A percentile compares a stretch with the other conserved stretches of the same genome.
Evolutionary conservation across 2,113 vertebrate genomes (phyloP).

Genomic region (Plotosus lineatus): DNA sequence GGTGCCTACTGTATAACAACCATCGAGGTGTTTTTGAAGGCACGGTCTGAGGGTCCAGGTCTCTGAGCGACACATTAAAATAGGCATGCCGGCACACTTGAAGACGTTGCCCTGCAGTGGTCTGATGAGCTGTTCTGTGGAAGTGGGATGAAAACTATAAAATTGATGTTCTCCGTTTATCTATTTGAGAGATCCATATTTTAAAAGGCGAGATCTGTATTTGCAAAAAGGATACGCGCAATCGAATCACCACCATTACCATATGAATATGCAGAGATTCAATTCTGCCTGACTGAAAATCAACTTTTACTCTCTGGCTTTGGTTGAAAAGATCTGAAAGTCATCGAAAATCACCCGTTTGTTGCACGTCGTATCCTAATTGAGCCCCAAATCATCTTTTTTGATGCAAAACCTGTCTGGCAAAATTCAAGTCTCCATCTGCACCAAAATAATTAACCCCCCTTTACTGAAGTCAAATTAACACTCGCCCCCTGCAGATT

Average conservation of each 20-base stretch:
- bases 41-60: no score
- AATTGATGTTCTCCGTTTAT: background rate
- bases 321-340: background rate
- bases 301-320: background rate
- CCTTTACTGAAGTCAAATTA: slow-evolving; percentile 59
- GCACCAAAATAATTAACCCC: slow-evolving; percentile 56
- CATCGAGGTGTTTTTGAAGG: no score
- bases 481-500: slow-evolving; percentile 49
- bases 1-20: no score
- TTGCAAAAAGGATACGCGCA: background rate
- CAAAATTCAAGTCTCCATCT: slow-evolving; percentile 50
- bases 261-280: background rate
- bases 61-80: no score
- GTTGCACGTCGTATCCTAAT: slow-evolving; percentile 40
- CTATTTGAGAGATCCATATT: background rate
- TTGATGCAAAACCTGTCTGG: slow-evolving; percentile 35
- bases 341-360: slow-evolving; percentile 27
- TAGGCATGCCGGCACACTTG: no score
- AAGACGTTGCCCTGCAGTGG: no score
- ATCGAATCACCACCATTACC: background rate
- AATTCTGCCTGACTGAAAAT: background rate
- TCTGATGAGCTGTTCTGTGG: no score
- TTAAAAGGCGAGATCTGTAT: background rate
- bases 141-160: background rate
- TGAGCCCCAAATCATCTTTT: slow-evolving; percentile 41